Base-by-base conservation (phyloP, 2,797 vertebrate species). In the Lindbergichthys nudifrons region DNA sequence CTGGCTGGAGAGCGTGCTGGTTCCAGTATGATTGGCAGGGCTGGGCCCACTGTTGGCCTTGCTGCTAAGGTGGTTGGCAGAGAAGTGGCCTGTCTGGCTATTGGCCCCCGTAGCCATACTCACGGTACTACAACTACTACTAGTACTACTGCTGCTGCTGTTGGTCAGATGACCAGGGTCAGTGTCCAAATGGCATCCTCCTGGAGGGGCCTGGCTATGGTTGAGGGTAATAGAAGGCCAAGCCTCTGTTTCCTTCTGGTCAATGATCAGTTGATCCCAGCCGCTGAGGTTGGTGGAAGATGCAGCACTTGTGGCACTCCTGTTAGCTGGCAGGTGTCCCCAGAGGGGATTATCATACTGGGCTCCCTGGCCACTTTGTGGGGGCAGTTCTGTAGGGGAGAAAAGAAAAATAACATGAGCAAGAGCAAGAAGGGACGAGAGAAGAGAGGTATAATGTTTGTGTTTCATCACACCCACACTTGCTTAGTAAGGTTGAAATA, bases 321-420 rank as follows among this genome's bases (percentile, higher is more conserved):
- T 95, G 93, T 95, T 97, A 94, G 79, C 95, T 96, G 75, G 94
- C 93, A 94, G 95, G 95, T 94, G 96, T 93, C 95, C 97, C 96
- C 95, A 97, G 88, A 95, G 95, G 92, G 95, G 95, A 95, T 96
- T 97, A 94, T 98, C 98, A 99, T 99, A 97, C 93, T 98, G 97
- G 88, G 96, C 93, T 96, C 95, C 96, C 90, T 95, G 95, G 95
- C 95, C 93, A 89, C 92, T 96, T 91, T 97, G 96, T 93, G 94
- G 89, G 76, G 91, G 87, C 86, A 92, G 88, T 87, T 97, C 97
- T 95, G 93, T 87, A 91, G 92, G 89, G 92, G 86, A 83, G 80
- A 76, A 72, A 82, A 87, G 42, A 78, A 69, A 87, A 41, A 64
- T 76, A 11, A 71, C 36, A 77, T 70, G n/a, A 83, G 43, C 21